These are phyloP conservation scores for Gallirallus australis DNA, from an alignment of 2,797 vertebrate genomes.

Conservation along the genomic window DNA sequence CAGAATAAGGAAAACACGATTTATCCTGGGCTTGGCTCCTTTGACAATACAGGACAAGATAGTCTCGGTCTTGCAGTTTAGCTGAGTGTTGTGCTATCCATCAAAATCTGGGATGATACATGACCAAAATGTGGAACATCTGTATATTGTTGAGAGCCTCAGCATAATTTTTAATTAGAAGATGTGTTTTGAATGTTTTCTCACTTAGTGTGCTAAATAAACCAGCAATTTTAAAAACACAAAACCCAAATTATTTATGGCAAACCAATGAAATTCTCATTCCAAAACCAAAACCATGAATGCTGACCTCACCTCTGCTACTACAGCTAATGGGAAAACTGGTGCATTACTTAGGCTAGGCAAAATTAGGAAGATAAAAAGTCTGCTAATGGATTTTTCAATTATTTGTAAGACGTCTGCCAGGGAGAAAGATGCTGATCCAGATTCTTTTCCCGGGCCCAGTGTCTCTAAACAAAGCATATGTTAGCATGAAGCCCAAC, in stretches of 20 bases:
- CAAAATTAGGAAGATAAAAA: neutral
- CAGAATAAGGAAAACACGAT: neutral
- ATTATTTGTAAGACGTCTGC: neutral
- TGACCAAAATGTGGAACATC: slow-evolving; percentile 38
- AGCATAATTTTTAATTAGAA: slow-evolving; percentile 45
- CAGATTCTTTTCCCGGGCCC: neutral
- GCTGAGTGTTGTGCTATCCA: neutral
- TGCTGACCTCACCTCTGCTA: slow-evolving; percentile 9
- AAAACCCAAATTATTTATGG: neutral
- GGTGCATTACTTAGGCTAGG: neutral
- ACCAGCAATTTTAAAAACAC: neutral
- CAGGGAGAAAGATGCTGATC: neutral
- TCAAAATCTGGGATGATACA: slow-evolving; percentile 2
- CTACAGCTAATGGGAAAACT: neutral
- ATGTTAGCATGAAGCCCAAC: neutral
- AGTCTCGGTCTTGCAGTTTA: neutral
- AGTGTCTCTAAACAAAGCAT: neutral
- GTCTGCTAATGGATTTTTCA: neutral
- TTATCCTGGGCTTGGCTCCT: neutral
- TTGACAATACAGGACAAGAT: neutral
- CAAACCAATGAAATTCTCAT: neutral
- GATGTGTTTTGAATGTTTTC: slow-evolving; percentile 33
- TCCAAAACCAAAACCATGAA: slow-evolving; percentile 12
- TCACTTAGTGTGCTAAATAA: slow-evolving; percentile 29
- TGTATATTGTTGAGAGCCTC: neutral